Base-by-base conservation (phyloP, 2,113 vertebrate species). In the Arenaria interpres region DNA sequence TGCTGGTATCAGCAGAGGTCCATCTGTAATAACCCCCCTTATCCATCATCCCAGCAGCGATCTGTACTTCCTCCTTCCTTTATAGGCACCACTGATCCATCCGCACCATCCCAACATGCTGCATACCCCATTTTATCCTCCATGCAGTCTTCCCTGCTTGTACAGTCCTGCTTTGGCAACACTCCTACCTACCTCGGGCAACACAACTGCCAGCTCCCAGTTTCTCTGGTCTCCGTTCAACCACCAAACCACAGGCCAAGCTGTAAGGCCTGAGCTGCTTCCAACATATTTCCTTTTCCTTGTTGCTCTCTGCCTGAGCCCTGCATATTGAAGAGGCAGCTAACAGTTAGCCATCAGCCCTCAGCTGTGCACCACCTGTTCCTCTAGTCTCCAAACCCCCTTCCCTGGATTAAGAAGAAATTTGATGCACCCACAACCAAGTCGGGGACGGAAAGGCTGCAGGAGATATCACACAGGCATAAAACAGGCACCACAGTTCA, bases 281-380 rank as follows among this genome's bases (percentile, higher is more conserved):
- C 85, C 80, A 95, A 17, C 20, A 19, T 5, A 46, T 79, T 73
- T 89, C n/a, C 22, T 93, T 81, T 73, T 87, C 62, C 66, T 78
- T 8, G 1, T 3, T 72, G 76, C 39, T 75, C 60, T 93, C 85
- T 84, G 63, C 60, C 83, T 17, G 12, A 66, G 35, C 35, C 43
- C 68, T 72, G 90, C 60, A 45, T 68, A 74, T 30, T 84, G 73
- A 90, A 92, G 53, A 90, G 63, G 66, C 62, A 81, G 43, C 69
- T 56, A 94, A 77, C 88, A 73, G 85, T 23, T 25, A 90, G 86
- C 75, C 90, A 90, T 33, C 60, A 90, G 92, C 85, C 63, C 71
- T 90, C 93, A 93, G 85, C 96, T 97, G 93, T 75, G 90, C 73
- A 87, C 92, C 95, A 96, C 86, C 94, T 97, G 88, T 7, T 92